A percentile compares a stretch with the other conserved stretches of the same genome.
These are phyloP conservation scores for Thalpophila matura DNA, from an alignment of 2,888 invertebrate genomes.

Conservation along the genomic window DNA sequence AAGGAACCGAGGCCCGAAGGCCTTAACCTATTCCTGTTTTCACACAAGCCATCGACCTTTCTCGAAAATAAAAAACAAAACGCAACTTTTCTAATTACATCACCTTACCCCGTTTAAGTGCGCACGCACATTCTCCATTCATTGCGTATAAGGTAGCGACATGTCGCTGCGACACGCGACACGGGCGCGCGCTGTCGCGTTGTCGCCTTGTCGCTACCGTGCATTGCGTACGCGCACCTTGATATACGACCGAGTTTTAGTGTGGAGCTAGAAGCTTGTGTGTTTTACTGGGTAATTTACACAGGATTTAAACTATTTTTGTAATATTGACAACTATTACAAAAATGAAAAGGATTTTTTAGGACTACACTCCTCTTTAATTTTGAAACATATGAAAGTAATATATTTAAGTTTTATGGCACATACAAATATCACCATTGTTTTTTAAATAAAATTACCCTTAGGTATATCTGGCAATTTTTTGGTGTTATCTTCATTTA, in stretches of 20 bases:
- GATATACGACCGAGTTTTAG: slow-evolving; percentile 50
- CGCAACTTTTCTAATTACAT: slow-evolving; percentile 67
- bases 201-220: slow-evolving; percentile 63
- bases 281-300: slow-evolving; percentile 21
- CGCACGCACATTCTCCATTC: slow-evolving; percentile 66
- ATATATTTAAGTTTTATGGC: no score
- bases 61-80: slow-evolving; percentile 34
- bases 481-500: background rate
- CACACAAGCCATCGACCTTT: slow-evolving; percentile 25
- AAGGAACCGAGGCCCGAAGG: background rate
- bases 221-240: slow-evolving; percentile 58
- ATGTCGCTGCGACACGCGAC: slow-evolving; percentile 72
- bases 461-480: no score
- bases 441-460: no score
- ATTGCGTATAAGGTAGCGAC: slow-evolving; percentile 79
- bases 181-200: slow-evolving; percentile 59
- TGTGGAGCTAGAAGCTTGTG: slow-evolving; percentile 18
- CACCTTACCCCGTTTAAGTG: slow-evolving; percentile 63
- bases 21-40: slow-evolving; percentile 29
- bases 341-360: no score
- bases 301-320: no score
- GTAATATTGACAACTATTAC: no score
- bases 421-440: no score
- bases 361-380: no score
- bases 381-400: no score